Conservation (phyloP, 23 tunicate species). For the Pegea sp. region DNA sequence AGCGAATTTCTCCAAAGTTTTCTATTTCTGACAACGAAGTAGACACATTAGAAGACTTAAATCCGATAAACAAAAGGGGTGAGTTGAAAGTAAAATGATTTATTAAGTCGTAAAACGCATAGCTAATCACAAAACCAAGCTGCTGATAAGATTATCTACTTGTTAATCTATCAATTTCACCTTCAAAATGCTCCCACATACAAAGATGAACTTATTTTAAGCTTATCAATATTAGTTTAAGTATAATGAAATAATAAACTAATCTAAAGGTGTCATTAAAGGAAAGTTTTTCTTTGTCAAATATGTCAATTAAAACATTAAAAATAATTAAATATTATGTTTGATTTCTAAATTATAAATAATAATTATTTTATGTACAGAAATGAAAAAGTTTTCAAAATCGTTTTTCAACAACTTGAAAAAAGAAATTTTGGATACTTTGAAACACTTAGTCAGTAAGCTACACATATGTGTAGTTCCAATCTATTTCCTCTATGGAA, state of each 20-base stretch:
- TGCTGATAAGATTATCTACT: too few relatives aligned
- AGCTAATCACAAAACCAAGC: too few relatives aligned
- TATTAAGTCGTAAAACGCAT: too few relatives aligned
- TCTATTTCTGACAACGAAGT: not conserved
- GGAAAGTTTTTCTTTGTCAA: not conserved
- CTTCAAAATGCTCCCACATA: too few relatives aligned
- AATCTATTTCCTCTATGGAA: slow-evolving; percentile 20
- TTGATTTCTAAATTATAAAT: not conserved
- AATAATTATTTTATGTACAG: not conserved
- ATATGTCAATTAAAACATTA: not conserved
- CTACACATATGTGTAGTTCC: slow-evolving; percentile 24
- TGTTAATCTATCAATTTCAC: too few relatives aligned
- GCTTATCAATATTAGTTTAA: too few relatives aligned
- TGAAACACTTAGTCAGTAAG: slow-evolving; percentile 13
- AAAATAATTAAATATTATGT: not conserved
- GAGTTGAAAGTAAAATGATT: not conserved
- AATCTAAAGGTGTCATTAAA: too few relatives aligned
- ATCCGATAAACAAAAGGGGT: not conserved
- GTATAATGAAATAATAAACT: too few relatives aligned
- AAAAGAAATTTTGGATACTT: too few relatives aligned
- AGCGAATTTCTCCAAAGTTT: slow-evolving; percentile 10
- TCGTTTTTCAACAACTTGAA: slow-evolving; percentile 11
- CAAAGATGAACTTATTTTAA: too few relatives aligned
- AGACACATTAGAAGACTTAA: not conserved
- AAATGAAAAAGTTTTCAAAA: not conserved